These are phyloP conservation scores for Sarotherodon lohbergeri DNA, from an alignment of 2,113 vertebrate species.

Conservation along the genomic window DNA sequence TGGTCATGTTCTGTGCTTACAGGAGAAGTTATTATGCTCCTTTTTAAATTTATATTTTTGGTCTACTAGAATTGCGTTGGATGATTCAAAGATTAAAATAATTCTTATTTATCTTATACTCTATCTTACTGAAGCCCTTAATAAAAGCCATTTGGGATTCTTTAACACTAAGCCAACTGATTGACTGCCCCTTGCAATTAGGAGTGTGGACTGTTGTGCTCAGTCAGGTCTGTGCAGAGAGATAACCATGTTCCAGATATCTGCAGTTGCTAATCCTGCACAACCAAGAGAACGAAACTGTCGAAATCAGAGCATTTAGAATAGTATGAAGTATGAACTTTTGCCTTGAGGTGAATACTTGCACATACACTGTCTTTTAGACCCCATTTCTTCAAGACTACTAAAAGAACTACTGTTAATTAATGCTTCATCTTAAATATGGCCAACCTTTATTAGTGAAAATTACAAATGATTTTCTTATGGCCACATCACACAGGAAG, in stretches of 20 bases:
- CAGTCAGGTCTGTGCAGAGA: neutral
- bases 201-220: neutral
- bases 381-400: neutral
- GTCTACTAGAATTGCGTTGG: neutral
- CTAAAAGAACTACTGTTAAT: neutral
- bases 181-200: neutral
- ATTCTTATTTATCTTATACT: neutral
- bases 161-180: neutral
- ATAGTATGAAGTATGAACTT: neutral
- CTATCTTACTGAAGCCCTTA: neutral
- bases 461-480: neutral
- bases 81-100: neutral
- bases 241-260: neutral
- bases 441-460: neutral
- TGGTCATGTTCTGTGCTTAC: neutral
- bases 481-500: neutral
- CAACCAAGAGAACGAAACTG: neutral
- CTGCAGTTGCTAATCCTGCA: neutral
- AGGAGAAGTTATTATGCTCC: neutral
- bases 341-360: neutral
- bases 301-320: neutral
- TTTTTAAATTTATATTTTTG: neutral
- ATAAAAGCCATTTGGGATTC: neutral
- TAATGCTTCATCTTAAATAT: neutral
- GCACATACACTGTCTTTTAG: neutral